These are phyloP conservation scores for Philaenus spumarius DNA, from an alignment of 1,140 invertebrate genomes.

Conservation along the genomic window DNA sequence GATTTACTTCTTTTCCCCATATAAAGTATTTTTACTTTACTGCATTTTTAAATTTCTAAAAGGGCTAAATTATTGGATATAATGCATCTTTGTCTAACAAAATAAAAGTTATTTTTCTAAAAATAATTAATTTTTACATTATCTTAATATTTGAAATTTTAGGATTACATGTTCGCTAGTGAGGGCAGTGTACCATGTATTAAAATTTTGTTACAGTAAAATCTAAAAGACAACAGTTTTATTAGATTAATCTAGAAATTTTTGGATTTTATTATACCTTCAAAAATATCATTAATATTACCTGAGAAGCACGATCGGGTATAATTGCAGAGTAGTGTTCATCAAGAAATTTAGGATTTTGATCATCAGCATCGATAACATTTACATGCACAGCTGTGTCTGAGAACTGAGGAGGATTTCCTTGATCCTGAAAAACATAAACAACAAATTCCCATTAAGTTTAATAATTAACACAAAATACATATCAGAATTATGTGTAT, in stretches of 20 bases:
- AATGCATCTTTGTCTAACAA: too few relatives aligned
- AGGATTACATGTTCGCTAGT: too few relatives aligned
- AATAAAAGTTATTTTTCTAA: too few relatives aligned
- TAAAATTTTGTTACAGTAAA: not conserved
- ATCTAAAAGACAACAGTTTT: not conserved
- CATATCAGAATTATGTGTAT: not conserved
- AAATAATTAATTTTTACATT: too few relatives aligned
- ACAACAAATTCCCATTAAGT: too few relatives aligned
- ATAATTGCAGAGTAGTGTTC: conserved; percentile 68
- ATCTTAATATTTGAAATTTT: too few relatives aligned
- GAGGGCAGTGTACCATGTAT: too few relatives aligned
- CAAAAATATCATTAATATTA: too few relatives aligned
- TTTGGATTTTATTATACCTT: not conserved
- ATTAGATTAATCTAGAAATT: not conserved
- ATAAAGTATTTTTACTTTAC: too few relatives aligned
- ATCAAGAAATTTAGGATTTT: conserved; percentile 73
- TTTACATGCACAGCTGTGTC: conserved; percentile 69
- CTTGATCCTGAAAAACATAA: conserved; percentile 62
- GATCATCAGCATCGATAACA: conserved; percentile 86
- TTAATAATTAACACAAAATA: not conserved
- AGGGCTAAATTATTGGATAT: too few relatives aligned
- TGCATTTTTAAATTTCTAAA: too few relatives aligned
- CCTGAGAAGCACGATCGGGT: conserved; percentile 52
- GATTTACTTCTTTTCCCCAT: too few relatives aligned
- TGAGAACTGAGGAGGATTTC: conserved; percentile 64